These are phyloP conservation scores for Eledona agricola DNA, from an alignment of 2,888 invertebrate genomes.

Conservation along the genomic window DNA sequence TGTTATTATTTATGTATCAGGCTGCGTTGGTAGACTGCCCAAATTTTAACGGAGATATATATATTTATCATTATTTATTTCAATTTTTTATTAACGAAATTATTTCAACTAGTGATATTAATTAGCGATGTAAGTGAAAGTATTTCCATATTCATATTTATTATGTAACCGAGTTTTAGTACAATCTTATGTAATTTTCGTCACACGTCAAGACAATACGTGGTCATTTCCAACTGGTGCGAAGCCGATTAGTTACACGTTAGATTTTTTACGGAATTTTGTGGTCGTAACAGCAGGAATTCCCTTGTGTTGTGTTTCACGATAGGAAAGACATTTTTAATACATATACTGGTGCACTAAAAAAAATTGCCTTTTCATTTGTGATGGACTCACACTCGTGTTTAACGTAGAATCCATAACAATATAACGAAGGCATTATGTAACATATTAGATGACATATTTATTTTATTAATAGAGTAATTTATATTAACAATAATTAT, in stretches of 20 bases:
- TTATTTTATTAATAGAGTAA: constrained; percentile 54
- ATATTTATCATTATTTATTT: constrained; percentile 53
- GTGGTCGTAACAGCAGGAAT: constrained; percentile 8
- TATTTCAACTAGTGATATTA: constrained; percentile 49
- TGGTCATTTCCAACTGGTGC: constrained; percentile 44
- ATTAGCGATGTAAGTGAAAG: constrained; percentile 45
- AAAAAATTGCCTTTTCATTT: constrained; percentile 43
- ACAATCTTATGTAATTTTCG: constrained; percentile 47
- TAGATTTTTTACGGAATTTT: constrained; percentile 41
- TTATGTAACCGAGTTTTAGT: constrained; percentile 46
- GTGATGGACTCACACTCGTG: constrained; percentile 35
- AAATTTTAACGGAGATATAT: constrained; percentile 34
- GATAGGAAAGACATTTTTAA: constrained; percentile 22
- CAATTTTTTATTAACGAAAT: constrained; percentile 49
- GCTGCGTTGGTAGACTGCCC: constrained; percentile 25
- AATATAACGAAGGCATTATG: constrained; percentile 42
- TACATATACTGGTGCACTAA: constrained; percentile 39
- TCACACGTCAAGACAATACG: constrained; percentile 50
- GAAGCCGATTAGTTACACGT: constrained; percentile 13
- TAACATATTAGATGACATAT: constrained; percentile 49
- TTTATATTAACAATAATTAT: constrained; percentile 46
- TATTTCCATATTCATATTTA: constrained; percentile 48
- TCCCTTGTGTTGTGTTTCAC: constrained; percentile 16
- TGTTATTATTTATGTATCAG: constrained; percentile 40
- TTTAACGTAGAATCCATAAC: constrained; percentile 23